Percentiles rank a stretch among this genome's conserved stretches.
Conservation (phyloP, 2,797 vertebrate species). For the Poeciliopsis infans region DNA sequence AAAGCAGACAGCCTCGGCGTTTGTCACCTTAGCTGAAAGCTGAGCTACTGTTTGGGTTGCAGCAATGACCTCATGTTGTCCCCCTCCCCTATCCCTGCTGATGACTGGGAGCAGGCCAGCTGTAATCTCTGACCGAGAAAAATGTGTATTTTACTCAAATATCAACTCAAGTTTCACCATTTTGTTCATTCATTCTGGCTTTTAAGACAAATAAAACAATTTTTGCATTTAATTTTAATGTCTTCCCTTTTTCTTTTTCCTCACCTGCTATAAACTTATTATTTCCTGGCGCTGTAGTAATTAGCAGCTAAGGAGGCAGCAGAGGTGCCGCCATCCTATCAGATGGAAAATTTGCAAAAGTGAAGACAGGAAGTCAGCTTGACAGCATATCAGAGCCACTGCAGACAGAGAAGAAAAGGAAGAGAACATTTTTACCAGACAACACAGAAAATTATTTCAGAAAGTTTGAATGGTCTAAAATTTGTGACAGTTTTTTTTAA, state of each 20-base stretch:
- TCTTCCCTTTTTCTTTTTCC: slow-evolving; percentile 1
- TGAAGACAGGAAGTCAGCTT: too few species aligned
- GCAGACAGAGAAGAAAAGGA: too few species aligned
- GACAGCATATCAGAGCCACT: too few species aligned
- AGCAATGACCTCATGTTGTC: slow-evolving; percentile 73
- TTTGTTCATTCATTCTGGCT: neutral
- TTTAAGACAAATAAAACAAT: neutral
- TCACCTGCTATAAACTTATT: slow-evolving; percentile 49
- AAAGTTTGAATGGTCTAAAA: too few species aligned
- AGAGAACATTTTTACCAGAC: too few species aligned
- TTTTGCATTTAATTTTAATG: neutral
- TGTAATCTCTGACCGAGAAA: neutral
- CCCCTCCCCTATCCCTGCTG: neutral
- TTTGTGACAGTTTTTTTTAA: too few species aligned
- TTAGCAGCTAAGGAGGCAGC: slow-evolving; percentile 57
- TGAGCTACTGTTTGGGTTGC: slow-evolving; percentile 68
- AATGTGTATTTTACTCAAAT: neutral
- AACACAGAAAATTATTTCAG: too few species aligned
- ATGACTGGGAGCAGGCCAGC: neutral
- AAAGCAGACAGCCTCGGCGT: slow-evolving; percentile 66
- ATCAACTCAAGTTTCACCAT: neutral
- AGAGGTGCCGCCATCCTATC: slow-evolving; percentile 5
- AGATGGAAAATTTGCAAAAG: too few species aligned
- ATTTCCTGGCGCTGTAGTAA: slow-evolving; percentile 57
- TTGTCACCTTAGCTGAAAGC: slow-evolving; percentile 57